Base-by-base conservation (phyloP, 2,888 invertebrate species). In the Hyposoter didymator region DNA sequence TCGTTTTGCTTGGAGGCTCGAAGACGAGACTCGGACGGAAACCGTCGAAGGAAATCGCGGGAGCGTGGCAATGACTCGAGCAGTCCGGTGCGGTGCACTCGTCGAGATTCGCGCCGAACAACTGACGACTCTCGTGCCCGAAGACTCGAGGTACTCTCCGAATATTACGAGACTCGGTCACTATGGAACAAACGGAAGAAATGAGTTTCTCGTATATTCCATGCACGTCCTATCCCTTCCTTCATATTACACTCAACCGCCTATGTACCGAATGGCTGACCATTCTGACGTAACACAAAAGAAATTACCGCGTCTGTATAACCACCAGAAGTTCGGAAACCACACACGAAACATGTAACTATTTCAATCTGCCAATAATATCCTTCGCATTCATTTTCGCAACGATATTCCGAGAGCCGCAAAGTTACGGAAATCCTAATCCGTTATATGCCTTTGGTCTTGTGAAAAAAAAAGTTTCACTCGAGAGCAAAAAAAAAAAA, bases 211-310 rank as follows among this genome's bases (percentile, higher is more conserved):
- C 52, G 47, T 69, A 17, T 76, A 66, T 75, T 75, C 78, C 78
- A 28, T 28, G 28, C 28, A 67, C 28, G 59, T 79, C 72, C 80
- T 32, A 47, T 66, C 76, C 78, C 73, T 67, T 47, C 74, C 28
- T 67, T 22, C 74, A 35, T 67, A 45, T 47, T 45, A n/a, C 10
- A 47, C 17, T n/a, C 62, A 75, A 64, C 49, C 67, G 67, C 75
- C 69, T 75, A 88, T n/a, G n/a, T 85, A 87, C 87, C 90, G 91
- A 88, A 90, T 90, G 89, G 91, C 91, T 90, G 92, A 91, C 92
- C 92, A 91, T 89, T 91, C 90, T 93, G 92, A 93, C 90, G 93
- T 93, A 93, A 93, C 92, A 90, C 91, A 75, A 92, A 91, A 89
- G 89, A 92, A 92, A 91, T 93, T 93, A 90, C 90, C 89, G 89